Conservation (phyloP, 2,797 vertebrate genomes). For the Babyrousa celebensis region DNA sequence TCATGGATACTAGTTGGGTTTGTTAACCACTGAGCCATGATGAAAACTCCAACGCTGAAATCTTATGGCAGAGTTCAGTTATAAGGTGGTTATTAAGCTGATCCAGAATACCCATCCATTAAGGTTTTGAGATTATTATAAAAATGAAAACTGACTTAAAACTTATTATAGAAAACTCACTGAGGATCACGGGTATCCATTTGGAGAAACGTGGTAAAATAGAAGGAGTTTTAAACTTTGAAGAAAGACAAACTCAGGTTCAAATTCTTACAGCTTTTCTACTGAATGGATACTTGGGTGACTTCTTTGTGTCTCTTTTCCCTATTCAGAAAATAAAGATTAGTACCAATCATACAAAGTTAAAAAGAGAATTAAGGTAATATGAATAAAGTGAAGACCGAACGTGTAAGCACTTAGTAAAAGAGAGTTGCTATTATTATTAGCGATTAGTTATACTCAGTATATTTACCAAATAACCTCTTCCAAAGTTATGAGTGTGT, state of each 20-base stretch:
- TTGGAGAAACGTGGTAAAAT: background rate
- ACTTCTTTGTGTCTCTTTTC: background rate
- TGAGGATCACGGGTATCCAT: background rate
- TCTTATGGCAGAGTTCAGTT: background rate
- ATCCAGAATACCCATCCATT: background rate
- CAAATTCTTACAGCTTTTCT: background rate
- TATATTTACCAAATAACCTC: background rate
- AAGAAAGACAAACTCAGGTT: background rate
- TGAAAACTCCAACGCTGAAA: background rate
- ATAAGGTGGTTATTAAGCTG: background rate
- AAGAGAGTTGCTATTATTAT: background rate
- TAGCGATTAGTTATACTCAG: background rate
- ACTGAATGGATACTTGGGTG: fast-evolving
- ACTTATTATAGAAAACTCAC: background rate
- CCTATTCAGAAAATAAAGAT: background rate
- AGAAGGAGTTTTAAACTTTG: background rate
- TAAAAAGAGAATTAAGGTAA: background rate
- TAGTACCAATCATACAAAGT: background rate
- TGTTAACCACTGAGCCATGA: too few relatives aligned
- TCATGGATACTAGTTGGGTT: too few relatives aligned
- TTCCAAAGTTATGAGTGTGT: background rate
- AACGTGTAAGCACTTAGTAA: background rate
- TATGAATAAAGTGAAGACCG: background rate
- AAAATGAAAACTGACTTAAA: background rate
- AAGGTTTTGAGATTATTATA: background rate